A percentile compares a stretch with the other conserved stretches of the same genome.
Conservation (phyloP, 2,797 vertebrate genomes). For the Channa striata region DNA sequence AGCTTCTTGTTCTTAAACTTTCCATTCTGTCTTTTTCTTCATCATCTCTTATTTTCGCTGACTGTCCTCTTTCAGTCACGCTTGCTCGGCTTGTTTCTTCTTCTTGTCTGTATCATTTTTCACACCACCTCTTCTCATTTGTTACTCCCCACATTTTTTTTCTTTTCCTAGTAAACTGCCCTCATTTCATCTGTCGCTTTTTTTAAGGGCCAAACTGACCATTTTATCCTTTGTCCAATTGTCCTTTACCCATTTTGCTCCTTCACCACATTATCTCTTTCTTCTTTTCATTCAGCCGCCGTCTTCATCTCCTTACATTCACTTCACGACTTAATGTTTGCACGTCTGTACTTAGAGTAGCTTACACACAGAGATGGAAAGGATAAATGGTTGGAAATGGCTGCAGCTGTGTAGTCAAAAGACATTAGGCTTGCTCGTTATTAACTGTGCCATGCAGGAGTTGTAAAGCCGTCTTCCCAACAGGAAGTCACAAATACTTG, state of each 20-base stretch:
- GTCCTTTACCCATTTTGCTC: not conserved
- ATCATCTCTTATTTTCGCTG: not conserved
- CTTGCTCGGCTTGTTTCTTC: constrained; percentile 10
- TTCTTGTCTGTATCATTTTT: constrained; percentile 9
- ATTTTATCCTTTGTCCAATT: not conserved
- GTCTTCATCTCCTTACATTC: not conserved
- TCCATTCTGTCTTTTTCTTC: constrained; percentile 1
- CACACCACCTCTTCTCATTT: not conserved
- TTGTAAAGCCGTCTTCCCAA: too few relatives aligned
- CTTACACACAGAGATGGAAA: constrained; percentile 15
- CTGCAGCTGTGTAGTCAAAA: not conserved
- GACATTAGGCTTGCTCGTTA: not conserved
- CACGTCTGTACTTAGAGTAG: not conserved
- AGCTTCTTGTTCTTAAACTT: not conserved
- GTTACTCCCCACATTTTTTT: constrained; percentile 1
- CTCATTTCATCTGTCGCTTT: constrained; percentile 8
- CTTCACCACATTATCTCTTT: not conserved
- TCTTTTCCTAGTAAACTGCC: constrained; percentile 3
- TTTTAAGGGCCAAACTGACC: too few relatives aligned
- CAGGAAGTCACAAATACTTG: too few relatives aligned
- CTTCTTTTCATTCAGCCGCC: not conserved
- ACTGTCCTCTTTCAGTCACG: constrained; percentile 17
- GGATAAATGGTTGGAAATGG: constrained; percentile 1
- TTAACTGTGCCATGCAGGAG: too few relatives aligned
- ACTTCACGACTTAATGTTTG: not conserved